phyloP scores from a whole-genome alignment of 2,113 vertebrate genomes.

The Ctenomys sociabilis region DNA sequence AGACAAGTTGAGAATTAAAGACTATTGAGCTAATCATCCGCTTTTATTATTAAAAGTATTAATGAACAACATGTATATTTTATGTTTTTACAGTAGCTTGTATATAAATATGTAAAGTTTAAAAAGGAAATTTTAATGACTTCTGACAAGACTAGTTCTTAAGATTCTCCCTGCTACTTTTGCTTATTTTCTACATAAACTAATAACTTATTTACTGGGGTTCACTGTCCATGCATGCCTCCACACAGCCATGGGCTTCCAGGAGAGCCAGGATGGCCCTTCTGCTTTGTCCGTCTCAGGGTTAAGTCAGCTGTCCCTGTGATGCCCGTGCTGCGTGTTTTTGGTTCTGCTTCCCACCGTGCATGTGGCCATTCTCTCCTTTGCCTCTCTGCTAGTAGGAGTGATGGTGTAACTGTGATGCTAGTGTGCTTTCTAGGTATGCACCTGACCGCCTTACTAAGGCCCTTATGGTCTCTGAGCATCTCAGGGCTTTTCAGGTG shows the following conservation, averaged over 20 bases:
- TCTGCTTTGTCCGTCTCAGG: neutral
- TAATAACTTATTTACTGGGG: neutral
- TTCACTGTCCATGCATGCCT: neutral
- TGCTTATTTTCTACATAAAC: neutral
- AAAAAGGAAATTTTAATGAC: neutral
- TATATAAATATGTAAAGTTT: neutral
- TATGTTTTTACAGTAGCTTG: neutral
- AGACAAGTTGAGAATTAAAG: constrained; percentile 43
- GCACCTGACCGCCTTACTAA: neutral
- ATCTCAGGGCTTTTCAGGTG: constrained; percentile 6
- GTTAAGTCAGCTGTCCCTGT: neutral
- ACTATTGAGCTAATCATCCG: neutral
- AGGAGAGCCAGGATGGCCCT: neutral
- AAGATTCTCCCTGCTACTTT: neutral
- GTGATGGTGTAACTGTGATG: neutral
- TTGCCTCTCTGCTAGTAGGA: neutral
- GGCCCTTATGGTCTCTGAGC: neutral
- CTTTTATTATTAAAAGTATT: constrained; percentile 28
- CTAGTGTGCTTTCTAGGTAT: neutral
- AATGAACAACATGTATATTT: neutral
- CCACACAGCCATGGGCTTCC: neutral
- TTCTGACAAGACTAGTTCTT: neutral
- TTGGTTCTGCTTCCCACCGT: neutral
- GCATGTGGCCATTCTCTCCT: neutral
- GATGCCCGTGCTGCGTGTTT: neutral